These are phyloP conservation scores for Muscicapa adusta DNA, from an alignment of 2,113 vertebrate genomes.

Conservation along the genomic window DNA sequence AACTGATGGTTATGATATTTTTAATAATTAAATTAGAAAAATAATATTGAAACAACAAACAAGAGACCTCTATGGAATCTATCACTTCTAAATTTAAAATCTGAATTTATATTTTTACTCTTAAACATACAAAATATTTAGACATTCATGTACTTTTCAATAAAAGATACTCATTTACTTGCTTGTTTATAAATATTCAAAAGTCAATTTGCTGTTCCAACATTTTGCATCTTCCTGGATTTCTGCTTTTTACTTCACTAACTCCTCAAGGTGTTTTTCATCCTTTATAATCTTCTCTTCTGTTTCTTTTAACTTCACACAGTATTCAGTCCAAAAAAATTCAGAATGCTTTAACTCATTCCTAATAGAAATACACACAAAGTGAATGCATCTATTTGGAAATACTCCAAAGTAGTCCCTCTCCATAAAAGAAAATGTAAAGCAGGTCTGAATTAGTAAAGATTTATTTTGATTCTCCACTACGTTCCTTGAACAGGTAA, in stretches of 20 bases:
- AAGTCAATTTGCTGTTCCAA: slow-evolving; percentile 66
- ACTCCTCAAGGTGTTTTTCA: slow-evolving; percentile 58
- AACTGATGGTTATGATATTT: neutral
- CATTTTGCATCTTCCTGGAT: slow-evolving; percentile 60
- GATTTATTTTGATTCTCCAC: slow-evolving; percentile 33
- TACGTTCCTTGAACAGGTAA: neutral
- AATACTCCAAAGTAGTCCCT: slow-evolving; percentile 8
- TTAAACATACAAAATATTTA: slow-evolving; percentile 10
- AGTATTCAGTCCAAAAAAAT: slow-evolving; percentile 44
- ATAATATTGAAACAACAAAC: neutral
- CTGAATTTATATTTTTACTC: neutral
- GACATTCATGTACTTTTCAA: slow-evolving; percentile 24
- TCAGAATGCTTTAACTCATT: slow-evolving; percentile 62
- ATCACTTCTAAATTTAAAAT: neutral
- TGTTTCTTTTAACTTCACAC: slow-evolving; percentile 61
- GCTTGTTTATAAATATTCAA: slow-evolving; percentile 58
- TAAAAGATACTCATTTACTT: slow-evolving; percentile 49
- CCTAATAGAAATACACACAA: slow-evolving; percentile 63
- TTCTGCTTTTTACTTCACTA: slow-evolving; percentile 54
- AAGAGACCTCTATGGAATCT: neutral
- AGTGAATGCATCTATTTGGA: slow-evolving; percentile 29
- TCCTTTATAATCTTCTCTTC: slow-evolving; percentile 60
- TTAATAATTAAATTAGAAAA: neutral
- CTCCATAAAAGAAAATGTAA: slow-evolving; percentile 45
- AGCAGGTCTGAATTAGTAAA: slow-evolving; percentile 30